phyloP scores from a whole-genome alignment of 2,113 vertebrate species.

The Rousettus leschenaultii region DNA sequence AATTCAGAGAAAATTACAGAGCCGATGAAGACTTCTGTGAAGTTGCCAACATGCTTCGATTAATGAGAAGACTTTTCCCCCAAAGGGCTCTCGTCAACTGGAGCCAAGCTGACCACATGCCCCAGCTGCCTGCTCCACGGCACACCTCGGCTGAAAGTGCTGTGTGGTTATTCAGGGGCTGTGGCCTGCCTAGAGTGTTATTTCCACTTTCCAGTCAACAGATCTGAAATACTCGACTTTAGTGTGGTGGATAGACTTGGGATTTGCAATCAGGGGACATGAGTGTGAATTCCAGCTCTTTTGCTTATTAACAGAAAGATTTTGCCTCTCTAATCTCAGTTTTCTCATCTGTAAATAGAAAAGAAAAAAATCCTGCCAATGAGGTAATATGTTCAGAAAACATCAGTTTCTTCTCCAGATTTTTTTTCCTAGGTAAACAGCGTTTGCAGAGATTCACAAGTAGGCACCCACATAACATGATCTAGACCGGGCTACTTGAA shows the following conservation, averaged over 20 bases:
- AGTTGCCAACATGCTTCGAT: not conserved
- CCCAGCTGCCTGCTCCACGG: rapidly evolving
- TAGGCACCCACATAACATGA: not conserved
- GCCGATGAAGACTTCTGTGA: not conserved
- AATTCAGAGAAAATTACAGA: constrained; percentile 1
- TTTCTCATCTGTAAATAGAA: not conserved
- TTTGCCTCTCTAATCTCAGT: not conserved
- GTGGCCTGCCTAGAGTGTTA: not conserved
- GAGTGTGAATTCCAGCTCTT: not conserved
- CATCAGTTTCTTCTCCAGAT: not conserved
- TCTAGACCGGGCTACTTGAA: not conserved
- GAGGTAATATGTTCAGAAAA: not conserved
- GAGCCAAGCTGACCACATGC: not conserved
- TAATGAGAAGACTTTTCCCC: not conserved
- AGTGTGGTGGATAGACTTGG: not conserved
- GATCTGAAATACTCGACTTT: not conserved
- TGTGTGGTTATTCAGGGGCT: not conserved
- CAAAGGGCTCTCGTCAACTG: not conserved
- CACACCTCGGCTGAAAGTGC: too few relatives aligned
- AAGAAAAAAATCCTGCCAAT: not conserved
- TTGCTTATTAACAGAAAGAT: not conserved
- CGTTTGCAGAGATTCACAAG: not conserved
- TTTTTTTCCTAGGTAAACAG: not conserved
- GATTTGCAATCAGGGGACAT: not conserved
- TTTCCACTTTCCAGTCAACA: not conserved